Base-by-base conservation (phyloP, 1,140 invertebrate genomes). In the Drosophila novamexicana region DNA sequence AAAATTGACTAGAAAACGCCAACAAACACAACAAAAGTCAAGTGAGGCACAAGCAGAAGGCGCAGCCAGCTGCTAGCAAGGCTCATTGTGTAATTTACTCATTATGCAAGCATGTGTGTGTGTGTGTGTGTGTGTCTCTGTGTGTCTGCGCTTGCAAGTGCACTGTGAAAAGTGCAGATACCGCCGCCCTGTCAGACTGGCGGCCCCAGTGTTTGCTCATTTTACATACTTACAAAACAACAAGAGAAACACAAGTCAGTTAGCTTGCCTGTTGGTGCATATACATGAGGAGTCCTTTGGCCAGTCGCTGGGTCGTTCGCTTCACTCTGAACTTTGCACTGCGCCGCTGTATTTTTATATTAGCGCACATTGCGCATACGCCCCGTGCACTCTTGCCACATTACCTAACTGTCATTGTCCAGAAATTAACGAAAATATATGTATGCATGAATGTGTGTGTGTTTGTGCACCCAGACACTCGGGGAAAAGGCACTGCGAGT, bases 391-490 rank as follows among this genome's bases (percentile, higher is more conserved):
- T 45, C 62, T 53, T 36, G 54, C 68, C 79, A 54, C 79, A 81
- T 70, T 88, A 81, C 75, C 89, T 73, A 91, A 91, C 88, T 91
- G 88, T 91, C 88, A 91, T 91, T 88, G 83, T 81, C 83, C 83
- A 81, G 89, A 91, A 91, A 91, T 91, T 91, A 89, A 91, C 88
- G 70, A 89, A 91, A 88, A 90, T 78, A 85, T 79, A 90, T 63
- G 72, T 71, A 75, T 37, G 53, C 37, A 29, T 22, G 34, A 42
- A 10, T 53, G 14, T 32, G 29, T 44, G n/a, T 49, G 18, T 14
- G 8, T 32, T 45, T 39, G 34, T 40, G 71, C 68, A 84, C 37
- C 52, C 69, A 75, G 16, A 74, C 52, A 73, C 44, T 52, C 12
- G 34, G 32, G 14, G n/a, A 40, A 62, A 75, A 64, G 34, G 37